Conservation (phyloP, 2,113 vertebrate genomes). For the Aptenodytes forsteri region DNA sequence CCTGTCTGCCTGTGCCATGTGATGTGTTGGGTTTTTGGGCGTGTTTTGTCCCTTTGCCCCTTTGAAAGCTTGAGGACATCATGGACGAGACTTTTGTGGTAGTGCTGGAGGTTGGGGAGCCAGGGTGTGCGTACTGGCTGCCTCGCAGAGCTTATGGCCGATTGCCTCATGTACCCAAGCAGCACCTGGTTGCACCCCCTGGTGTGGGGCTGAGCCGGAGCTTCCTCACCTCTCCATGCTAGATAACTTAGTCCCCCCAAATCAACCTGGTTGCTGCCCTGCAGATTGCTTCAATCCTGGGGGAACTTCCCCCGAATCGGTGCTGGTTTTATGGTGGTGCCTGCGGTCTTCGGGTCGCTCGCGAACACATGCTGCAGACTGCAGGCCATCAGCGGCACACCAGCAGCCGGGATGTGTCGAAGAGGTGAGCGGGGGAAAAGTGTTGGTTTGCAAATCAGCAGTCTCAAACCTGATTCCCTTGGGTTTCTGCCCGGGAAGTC, state of each 20-base stretch:
- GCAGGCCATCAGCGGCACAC: background rate
- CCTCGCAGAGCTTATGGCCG: accelerated
- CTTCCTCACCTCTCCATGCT: background rate
- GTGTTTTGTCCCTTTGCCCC: background rate
- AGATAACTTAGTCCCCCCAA: background rate
- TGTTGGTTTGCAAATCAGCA: slow-evolving; percentile 6
- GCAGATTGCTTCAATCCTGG: background rate
- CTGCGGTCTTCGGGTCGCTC: accelerated
- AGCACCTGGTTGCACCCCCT: background rate
- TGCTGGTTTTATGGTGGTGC: background rate
- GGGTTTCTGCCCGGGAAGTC: background rate
- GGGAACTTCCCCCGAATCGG: accelerated
- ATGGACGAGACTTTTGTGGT: background rate
- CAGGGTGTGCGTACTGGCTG: accelerated
- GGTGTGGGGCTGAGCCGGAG: background rate
- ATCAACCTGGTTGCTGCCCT: background rate
- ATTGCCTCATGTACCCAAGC: accelerated
- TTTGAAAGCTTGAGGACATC: background rate
- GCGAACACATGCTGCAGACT: accelerated
- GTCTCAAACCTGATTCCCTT: background rate
- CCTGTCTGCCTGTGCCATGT: background rate
- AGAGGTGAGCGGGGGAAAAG: accelerated
- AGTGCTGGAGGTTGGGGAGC: background rate
- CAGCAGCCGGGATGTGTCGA: accelerated
- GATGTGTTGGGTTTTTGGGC: background rate